These are phyloP conservation scores for Zaprionus tsacasi DNA, from an alignment of 1,140 invertebrate genomes.

Conservation along the genomic window DNA sequence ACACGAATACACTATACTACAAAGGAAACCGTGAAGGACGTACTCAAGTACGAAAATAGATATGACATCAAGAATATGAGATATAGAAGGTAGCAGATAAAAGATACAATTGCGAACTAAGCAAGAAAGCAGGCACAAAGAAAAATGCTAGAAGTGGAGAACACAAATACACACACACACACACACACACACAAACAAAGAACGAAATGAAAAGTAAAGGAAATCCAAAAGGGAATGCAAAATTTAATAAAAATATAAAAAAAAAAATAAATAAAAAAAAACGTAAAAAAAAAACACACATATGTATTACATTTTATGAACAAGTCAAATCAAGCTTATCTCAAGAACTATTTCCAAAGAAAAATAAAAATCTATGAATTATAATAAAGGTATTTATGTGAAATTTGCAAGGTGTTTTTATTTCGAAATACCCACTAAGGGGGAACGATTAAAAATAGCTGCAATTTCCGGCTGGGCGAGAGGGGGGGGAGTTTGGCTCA, in stretches of 20 bases:
- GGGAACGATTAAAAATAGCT: neutral
- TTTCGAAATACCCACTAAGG: neutral
- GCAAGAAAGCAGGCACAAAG: conserved; percentile 39
- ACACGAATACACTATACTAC: conserved; percentile 19
- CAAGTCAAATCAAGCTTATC: conserved; percentile 79
- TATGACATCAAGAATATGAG: conserved; percentile 22
- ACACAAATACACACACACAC: conserved; percentile 16
- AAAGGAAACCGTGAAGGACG: neutral
- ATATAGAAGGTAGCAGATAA: neutral
- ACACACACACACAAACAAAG: conserved; percentile 25
- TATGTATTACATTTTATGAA: conserved; percentile 81
- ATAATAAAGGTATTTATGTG: conserved; percentile 83
- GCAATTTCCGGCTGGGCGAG: neutral
- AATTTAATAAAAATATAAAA: conserved; percentile 37
- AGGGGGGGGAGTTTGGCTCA: neutral
- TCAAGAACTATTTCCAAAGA: conserved; percentile 79
- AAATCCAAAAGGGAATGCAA: conserved; percentile 33
- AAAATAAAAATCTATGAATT: conserved; percentile 72
- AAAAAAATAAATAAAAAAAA: conserved; percentile 25
- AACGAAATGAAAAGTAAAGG: conserved; percentile 1
- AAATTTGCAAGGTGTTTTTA: conserved; percentile 24
- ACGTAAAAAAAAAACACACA: conserved; percentile 39
- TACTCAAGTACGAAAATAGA: conserved; percentile 21
- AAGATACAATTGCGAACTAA: conserved; percentile 30
- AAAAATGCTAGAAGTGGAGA: conserved; percentile 17